A percentile compares a stretch with the other conserved stretches of the same genome.
phyloP scores from a whole-genome alignment of 1,140 invertebrate species.

The Argopecten irradians region DNA sequence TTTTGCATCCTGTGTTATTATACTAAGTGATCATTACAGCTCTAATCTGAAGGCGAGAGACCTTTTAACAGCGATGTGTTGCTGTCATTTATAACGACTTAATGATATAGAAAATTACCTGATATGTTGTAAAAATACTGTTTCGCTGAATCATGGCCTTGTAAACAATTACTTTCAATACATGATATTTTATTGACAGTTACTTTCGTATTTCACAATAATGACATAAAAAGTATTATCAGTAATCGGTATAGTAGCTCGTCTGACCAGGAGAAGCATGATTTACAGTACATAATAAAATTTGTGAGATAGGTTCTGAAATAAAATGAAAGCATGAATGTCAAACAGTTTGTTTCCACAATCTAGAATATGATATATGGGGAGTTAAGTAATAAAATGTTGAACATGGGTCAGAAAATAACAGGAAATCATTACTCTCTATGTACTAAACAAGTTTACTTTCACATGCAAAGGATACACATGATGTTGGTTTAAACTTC shows the following conservation, averaged over 20 bases:
- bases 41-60: neutral
- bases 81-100: conserved; percentile 16
- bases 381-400: neutral
- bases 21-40: no score
- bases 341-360: neutral
- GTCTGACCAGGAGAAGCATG: neutral
- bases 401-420: no score
- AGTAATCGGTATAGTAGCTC: neutral
- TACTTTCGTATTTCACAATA: neutral
- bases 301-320: neutral
- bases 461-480: no score
- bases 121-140: neutral
- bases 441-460: no score
- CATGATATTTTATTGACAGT: neutral
- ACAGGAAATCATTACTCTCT: no score
- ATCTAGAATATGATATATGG: neutral
- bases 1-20: no score
- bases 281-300: neutral
- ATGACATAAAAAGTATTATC: neutral
- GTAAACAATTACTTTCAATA: neutral
- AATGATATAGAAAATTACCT: neutral
- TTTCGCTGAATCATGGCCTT: neutral
- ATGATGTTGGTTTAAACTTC: neutral
- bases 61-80: neutral
- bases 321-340: neutral